Evolutionary conservation across 2,797 vertebrate genomes (phyloP).

Genomic region (Fratercula arctica): DNA sequence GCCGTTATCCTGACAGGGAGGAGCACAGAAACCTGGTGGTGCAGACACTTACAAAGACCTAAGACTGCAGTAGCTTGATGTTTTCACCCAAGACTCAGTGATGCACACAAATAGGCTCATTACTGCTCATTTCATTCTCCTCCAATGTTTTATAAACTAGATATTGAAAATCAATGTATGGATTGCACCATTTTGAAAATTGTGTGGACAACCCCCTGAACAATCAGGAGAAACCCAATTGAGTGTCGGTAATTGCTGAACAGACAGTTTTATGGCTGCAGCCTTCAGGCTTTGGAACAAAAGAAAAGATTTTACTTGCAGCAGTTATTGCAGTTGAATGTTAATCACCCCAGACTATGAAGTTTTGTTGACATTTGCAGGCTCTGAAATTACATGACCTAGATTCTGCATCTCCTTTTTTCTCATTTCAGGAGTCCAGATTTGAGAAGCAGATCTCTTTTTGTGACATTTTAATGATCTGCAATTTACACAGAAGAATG

Average conservation of each 20-base stretch:
- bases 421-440: background rate
- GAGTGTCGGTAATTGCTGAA: background rate
- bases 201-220: background rate
- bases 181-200: background rate
- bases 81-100: background rate
- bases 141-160: background rate
- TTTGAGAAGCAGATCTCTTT: background rate
- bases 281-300: background rate
- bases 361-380: slow-evolving; percentile 25
- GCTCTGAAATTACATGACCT: background rate
- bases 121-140: background rate
- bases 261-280: background rate
- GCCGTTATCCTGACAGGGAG: background rate
- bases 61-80: background rate
- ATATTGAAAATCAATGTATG: background rate
- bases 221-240: background rate
- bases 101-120: background rate
- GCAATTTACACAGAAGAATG: background rate
- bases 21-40: background rate
- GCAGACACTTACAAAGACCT: background rate
- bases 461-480: background rate
- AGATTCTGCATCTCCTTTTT: background rate
- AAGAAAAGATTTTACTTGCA: background rate
- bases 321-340: background rate
- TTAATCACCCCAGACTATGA: background rate